These are phyloP conservation scores for Stenodera caucasica DNA, from an alignment of 2,888 invertebrate species.

Conservation along the genomic window DNA sequence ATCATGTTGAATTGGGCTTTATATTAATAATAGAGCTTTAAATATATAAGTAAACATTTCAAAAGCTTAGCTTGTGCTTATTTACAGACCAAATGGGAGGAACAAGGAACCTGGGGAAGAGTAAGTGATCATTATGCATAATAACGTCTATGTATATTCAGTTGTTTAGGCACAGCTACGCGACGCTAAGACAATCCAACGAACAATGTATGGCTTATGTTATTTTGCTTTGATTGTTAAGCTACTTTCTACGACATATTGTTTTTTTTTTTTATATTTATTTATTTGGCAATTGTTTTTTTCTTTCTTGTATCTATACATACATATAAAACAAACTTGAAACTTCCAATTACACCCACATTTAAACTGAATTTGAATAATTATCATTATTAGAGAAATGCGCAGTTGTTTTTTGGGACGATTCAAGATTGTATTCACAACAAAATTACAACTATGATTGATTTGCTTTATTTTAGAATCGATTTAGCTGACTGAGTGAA, in stretches of 20 bases:
- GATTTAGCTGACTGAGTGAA: conserved; percentile 8
- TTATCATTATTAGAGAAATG: not conserved
- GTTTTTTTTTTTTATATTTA: not conserved
- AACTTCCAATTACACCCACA: not conserved
- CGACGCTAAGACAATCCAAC: conserved; percentile 17
- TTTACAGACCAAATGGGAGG: conserved; percentile 51
- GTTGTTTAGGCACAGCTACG: conserved; percentile 26
- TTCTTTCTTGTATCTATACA: too few relatives aligned
- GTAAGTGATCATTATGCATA: conserved; percentile 42
- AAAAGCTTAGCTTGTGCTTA: conserved; percentile 42
- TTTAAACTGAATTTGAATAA: not conserved
- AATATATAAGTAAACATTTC: conserved; percentile 34
- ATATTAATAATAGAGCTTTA: conserved; percentile 29
- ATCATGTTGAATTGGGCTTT: conserved; percentile 25
- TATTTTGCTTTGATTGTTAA: conserved; percentile 25
- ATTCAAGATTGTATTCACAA: not conserved
- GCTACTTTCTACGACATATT: conserved; percentile 2
- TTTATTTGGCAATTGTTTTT: not conserved
- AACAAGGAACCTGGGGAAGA: conserved; percentile 50
- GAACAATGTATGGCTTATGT: conserved; percentile 25
- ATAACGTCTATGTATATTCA: conserved; percentile 28
- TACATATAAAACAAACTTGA: not conserved
- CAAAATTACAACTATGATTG: not conserved
- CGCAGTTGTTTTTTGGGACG: not conserved
- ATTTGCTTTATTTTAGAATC: not conserved